Evolutionary conservation across 2,113 vertebrate species (phyloP).

Genomic region (Forbesichthys papilliferus): DNA sequence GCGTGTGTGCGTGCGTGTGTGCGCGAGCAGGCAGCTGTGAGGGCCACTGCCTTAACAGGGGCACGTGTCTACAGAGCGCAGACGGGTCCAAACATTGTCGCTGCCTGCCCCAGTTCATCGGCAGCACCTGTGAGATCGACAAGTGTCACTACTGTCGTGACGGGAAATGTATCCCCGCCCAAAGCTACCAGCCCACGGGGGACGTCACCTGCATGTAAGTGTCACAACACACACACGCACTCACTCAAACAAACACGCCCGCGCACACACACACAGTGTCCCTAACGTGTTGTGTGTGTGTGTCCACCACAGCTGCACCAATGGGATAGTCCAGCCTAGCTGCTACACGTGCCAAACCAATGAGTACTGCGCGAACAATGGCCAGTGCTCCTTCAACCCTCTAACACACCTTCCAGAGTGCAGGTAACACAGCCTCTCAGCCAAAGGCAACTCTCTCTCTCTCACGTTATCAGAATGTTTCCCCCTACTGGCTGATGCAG

Average conservation of each 20-base stretch:
- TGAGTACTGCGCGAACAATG: constrained; percentile 85
- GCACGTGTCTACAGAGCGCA: constrained; percentile 83
- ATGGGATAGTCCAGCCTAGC: constrained; percentile 83
- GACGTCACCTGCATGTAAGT: constrained; percentile 88
- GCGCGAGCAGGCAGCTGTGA: constrained; percentile 82
- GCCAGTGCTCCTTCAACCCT: constrained; percentile 85
- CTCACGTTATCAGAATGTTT: not conserved
- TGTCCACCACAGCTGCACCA: constrained; percentile 71
- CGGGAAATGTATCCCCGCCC: constrained; percentile 80
- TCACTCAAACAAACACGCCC: not conserved
- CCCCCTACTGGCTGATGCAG: not conserved
- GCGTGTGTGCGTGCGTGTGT: constrained; percentile 25
- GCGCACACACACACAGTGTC: not conserved
- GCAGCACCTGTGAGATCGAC: constrained; percentile 82
- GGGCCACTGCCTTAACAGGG: constrained; percentile 83
- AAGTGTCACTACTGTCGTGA: constrained; percentile 89
- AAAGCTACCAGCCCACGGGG: constrained; percentile 75
- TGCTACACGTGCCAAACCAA: constrained; percentile 86
- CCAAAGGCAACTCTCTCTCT: no score
- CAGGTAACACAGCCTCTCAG: constrained; percentile 76
- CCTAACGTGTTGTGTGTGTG: not conserved
- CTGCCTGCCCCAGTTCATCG: constrained; percentile 82
- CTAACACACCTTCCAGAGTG: constrained; percentile 83
- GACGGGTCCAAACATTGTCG: constrained; percentile 81
- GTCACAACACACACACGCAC: not conserved